These are phyloP conservation scores for Mormyrus lacerda DNA, from an alignment of 2,113 vertebrate genomes.

Conservation along the genomic window DNA sequence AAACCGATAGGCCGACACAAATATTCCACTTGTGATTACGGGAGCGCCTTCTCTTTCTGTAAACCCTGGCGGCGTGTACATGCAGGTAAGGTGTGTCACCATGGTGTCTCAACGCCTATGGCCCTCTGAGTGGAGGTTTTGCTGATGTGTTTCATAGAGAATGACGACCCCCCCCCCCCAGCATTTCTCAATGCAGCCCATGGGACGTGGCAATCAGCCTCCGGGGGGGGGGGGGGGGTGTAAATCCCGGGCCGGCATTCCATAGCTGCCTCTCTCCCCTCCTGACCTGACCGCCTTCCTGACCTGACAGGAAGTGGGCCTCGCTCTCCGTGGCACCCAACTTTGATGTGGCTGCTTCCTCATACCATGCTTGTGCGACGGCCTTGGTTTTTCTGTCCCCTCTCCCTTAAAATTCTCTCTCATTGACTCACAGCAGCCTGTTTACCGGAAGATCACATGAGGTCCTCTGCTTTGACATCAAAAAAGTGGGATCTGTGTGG, in stretches of 20 bases:
- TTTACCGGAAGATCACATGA: background rate
- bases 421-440: background rate
- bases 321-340: conserved; percentile 58
- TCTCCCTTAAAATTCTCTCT: background rate
- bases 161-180: background rate
- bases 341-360: conserved; percentile 73
- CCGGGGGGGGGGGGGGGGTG: background rate
- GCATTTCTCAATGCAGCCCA: background rate
- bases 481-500: background rate
- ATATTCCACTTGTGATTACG: background rate
- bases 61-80: background rate
- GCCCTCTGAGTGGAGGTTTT: background rate
- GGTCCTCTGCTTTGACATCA: background rate
- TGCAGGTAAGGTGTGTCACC: background rate
- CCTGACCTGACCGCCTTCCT: conserved; percentile 56
- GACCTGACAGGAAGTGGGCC: conserved; percentile 62
- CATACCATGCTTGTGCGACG: conserved; percentile 48
- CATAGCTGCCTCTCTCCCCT: conserved; percentile 12
- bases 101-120: too few relatives aligned
- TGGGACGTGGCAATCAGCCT: background rate
- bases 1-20: background rate
- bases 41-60: background rate
- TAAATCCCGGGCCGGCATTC: conserved; percentile 31
- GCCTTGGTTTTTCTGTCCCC: conserved; percentile 21
- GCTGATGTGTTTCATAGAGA: background rate